Percentiles rank a stretch among this genome's conserved stretches.
phyloP scores from a whole-genome alignment of 2,797 vertebrate genomes.

The Martes flavigula region DNA sequence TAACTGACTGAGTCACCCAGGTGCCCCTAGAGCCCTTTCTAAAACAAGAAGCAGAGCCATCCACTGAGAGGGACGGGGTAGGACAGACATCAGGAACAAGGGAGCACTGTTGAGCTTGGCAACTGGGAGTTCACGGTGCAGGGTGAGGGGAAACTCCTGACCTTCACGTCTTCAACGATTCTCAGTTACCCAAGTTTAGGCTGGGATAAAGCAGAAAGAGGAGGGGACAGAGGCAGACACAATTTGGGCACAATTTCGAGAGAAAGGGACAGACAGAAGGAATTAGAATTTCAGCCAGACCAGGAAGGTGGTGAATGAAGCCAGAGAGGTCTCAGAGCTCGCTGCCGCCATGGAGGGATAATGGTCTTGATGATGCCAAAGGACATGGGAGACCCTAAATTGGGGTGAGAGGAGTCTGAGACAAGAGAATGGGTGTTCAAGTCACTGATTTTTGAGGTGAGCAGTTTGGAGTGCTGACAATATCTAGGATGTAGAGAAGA shows the following conservation, averaged over 20 bases:
- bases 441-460: background rate
- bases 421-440: background rate
- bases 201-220: background rate
- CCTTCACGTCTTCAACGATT: background rate
- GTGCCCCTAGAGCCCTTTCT: background rate
- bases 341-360: background rate
- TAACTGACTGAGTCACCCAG: too few species aligned
- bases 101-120: background rate
- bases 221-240: background rate
- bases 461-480: background rate
- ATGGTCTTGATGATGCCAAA: background rate
- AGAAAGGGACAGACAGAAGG: background rate
- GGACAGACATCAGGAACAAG: rapidly evolving
- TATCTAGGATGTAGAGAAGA: background rate
- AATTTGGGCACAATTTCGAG: background rate
- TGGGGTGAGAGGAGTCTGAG: background rate
- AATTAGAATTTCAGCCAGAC: background rate
- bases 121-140: background rate
- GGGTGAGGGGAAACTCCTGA: background rate
- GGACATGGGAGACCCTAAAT: background rate
- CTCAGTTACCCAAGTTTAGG: background rate
- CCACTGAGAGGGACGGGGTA: background rate
- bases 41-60: background rate
- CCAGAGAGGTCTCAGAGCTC: background rate
- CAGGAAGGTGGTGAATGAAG: background rate